Base-by-base conservation (phyloP, 2,113 vertebrate species). In the Hypomesus transpacificus region DNA sequence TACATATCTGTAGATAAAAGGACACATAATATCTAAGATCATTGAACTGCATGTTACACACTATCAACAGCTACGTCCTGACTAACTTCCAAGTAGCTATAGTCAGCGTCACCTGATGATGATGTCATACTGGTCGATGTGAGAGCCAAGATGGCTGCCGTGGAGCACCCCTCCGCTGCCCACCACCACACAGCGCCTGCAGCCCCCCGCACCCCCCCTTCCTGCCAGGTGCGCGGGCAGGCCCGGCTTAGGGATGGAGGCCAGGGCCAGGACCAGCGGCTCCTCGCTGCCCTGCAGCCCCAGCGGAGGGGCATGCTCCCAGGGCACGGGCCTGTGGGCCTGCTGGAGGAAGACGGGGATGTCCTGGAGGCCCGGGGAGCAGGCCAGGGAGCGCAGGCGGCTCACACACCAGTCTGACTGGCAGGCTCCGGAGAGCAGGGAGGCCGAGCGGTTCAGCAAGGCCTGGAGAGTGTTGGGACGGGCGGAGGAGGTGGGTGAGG, bases 61-160 rank as follows among this genome's bases (percentile, higher is more conserved):
- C 39, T 11, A 2, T 46, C 9, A 46, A 46, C 39, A 1, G 5
- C 39, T 46, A 46, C 9, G 39, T 46, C 39, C 39, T 11, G 13
- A 46, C 9, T 7, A 46, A 2, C 39, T 9, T 7, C 9, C 1
- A 9, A 13, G 39, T 0, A 46, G 39, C 39, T 11, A 46, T 46
- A 13, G 39, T 46, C 6, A 34, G 31, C 28, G 73, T 62, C 73
- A 92, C 92, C 92, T 92, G 77, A 94, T 92, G 68, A 94, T 86
- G 51, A 92, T 63, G 63, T 93, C 87, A 69, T 93, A 90, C 71
- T 88, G 89, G 80, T 94, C 90, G 69, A 94, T 92, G 73, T 91
- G 91, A n/a, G 87, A 72, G 62, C 92, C 92, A 62, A 94, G 91
- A 58, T 85, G 83, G 78, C 89, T 94, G 17, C 88, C 91, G 0